Conservation (phyloP, 37 sponge, comb jelly and placozoan genomes). For the Spongilla lacustris region DNA sequence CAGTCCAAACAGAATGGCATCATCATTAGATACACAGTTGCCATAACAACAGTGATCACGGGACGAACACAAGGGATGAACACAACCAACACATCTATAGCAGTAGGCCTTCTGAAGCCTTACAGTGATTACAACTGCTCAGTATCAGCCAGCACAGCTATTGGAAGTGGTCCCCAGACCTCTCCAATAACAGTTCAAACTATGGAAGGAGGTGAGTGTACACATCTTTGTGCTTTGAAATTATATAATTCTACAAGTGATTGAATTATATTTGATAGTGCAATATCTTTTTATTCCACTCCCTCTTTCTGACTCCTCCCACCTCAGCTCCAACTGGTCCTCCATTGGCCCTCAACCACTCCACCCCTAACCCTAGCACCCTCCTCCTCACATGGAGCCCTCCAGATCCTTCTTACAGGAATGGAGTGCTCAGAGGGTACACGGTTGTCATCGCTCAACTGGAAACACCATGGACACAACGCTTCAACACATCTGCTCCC, state of each 20-base stretch:
- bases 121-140: slow-evolving; percentile 5
- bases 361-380: slow-evolving; percentile 2
- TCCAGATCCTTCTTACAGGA: slow-evolving; percentile 16
- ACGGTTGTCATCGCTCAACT: slow-evolving; percentile 17
- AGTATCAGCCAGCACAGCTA: slow-evolving; percentile 18
- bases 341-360: background rate
- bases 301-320: too few species aligned
- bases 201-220: slow-evolving; percentile 22
- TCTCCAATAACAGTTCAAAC: background rate
- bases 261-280: too few species aligned
- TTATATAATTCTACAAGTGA: too few species aligned
- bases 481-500: background rate
- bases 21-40: slow-evolving; percentile 18
- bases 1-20: slow-evolving; percentile 28
- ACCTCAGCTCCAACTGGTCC: slow-evolving; percentile 28
- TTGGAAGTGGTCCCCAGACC: slow-evolving; percentile 19
- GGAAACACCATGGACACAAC: slow-evolving; percentile 2
- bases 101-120: slow-evolving; percentile 5
- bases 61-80: background rate
- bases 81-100: slow-evolving; percentile 2
- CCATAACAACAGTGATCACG: background rate
- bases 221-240: too few species aligned
- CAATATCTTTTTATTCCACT: too few species aligned
- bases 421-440: slow-evolving; percentile 39
- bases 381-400: slow-evolving; percentile 27